These are phyloP conservation scores for Spisula subtruncata DNA, from an alignment of 2,888 invertebrate genomes.

Conservation along the genomic window DNA sequence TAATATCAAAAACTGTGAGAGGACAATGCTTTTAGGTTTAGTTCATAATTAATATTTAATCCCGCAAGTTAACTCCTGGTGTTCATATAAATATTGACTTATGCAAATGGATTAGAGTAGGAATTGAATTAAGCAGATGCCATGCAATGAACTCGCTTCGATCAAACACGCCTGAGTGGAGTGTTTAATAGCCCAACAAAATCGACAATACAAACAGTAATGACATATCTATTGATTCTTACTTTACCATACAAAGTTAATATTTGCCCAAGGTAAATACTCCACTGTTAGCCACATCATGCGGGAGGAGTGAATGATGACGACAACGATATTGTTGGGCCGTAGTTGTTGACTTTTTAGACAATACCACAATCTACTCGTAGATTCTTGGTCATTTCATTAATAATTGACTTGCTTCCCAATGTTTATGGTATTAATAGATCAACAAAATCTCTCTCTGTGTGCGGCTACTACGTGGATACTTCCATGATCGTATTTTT, in stretches of 20 bases:
- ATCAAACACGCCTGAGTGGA: background rate
- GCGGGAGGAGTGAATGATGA: background rate
- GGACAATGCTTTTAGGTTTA: background rate
- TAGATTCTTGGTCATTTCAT: background rate
- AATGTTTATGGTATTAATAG: background rate
- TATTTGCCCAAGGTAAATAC: slow-evolving; percentile 6
- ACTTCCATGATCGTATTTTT: too few relatives aligned
- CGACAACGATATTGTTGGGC: slow-evolving; percentile 2
- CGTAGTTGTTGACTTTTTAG: background rate
- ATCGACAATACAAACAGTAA: background rate
- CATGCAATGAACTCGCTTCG: background rate
- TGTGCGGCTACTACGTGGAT: background rate
- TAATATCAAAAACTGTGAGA: background rate
- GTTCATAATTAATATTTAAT: background rate
- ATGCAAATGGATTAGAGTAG: background rate
- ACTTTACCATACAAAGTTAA: background rate
- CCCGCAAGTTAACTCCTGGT: background rate
- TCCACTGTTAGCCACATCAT: background rate
- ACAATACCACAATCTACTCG: background rate
- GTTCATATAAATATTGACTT: background rate
- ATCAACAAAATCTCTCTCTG: background rate
- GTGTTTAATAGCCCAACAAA: background rate
- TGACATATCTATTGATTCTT: background rate
- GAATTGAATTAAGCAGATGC: background rate
- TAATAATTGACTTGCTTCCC: background rate